Conservation (phyloP, 64 coral and sea anemone genomes). For the Porites australiensis region DNA sequence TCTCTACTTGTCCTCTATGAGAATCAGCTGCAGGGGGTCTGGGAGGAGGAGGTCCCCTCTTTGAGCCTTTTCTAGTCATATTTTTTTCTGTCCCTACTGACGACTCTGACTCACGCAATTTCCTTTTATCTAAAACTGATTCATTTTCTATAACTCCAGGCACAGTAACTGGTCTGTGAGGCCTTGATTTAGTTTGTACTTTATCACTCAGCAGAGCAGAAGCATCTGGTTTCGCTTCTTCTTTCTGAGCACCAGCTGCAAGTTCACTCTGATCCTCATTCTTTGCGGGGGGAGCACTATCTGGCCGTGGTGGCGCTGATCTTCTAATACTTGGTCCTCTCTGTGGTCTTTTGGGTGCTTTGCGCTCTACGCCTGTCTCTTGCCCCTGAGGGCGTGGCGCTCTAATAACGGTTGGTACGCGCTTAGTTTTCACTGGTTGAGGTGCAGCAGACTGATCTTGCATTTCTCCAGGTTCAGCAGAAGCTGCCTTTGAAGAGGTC, state of each 20-base stretch:
- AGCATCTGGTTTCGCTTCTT: background rate
- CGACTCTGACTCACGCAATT: background rate
- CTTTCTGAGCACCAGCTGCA: background rate
- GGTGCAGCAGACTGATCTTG: background rate
- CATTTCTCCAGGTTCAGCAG: background rate
- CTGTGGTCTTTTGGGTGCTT: constrained; percentile 60
- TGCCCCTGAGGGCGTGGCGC: constrained; percentile 27
- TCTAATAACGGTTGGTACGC: constrained; percentile 69
- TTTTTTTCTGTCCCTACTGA: background rate
- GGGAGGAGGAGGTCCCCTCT: constrained; percentile 57
- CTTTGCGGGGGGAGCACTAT: background rate
- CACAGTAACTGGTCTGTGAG: constrained; percentile 41
- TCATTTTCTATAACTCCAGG: constrained; percentile 37
- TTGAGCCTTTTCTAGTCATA: constrained; percentile 41
- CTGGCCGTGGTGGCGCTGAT: constrained; percentile 3
- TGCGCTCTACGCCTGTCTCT: background rate
- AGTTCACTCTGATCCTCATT: background rate
- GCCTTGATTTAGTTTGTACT: constrained; percentile 23
- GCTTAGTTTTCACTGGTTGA: constrained; percentile 36
- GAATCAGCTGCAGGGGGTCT: constrained; percentile 24
- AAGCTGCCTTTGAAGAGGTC: background rate
- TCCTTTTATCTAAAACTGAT: constrained; percentile 6
- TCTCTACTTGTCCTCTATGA: background rate
- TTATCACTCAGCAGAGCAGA: background rate
- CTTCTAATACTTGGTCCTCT: constrained; percentile 51